Conservation (phyloP, 2,113 vertebrate genomes). For the Brachirus orientalis region DNA sequence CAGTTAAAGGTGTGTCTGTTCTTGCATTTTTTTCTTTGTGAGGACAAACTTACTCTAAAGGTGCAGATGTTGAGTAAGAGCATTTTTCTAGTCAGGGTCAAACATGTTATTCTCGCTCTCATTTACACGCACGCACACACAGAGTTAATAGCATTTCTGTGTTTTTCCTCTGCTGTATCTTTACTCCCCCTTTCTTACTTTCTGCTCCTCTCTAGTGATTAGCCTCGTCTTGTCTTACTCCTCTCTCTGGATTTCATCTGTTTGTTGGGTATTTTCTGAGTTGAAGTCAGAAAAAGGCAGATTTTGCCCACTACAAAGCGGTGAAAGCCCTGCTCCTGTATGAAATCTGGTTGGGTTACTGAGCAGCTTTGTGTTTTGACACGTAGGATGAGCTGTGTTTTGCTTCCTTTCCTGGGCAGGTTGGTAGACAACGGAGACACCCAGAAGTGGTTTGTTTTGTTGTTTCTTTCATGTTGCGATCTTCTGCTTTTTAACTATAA, state of each 20-base stretch:
- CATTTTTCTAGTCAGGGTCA: no score
- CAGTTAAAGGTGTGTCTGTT: no score
- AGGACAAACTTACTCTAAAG: conserved; percentile 26
- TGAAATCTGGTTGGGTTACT: conserved; percentile 31
- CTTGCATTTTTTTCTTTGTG: conserved; percentile 12
- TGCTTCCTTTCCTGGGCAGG: conserved; percentile 1
- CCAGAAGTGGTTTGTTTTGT: conserved; percentile 2
- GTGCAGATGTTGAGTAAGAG: no score
- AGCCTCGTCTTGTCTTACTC: background rate
- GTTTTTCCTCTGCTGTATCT: background rate
- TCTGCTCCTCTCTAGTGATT: background rate
- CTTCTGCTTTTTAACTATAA: background rate
- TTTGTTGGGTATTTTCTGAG: conserved; percentile 13
- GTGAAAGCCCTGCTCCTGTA: conserved; percentile 4
- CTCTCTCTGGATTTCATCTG: conserved; percentile 1
- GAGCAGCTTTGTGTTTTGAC: conserved; percentile 54
- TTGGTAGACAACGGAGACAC: conserved; percentile 4
- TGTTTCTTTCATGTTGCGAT: conserved; percentile 1
- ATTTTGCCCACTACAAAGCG: conserved; percentile 39
- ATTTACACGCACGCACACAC: no score
- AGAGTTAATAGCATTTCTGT: background rate
- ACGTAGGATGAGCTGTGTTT: conserved; percentile 42
- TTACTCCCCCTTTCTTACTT: background rate
- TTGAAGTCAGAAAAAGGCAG: conserved; percentile 28
- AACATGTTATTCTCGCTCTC: no score